These are phyloP conservation scores for Papilio elwesi DNA, from an alignment of 2,888 invertebrate species.

Conservation along the genomic window DNA sequence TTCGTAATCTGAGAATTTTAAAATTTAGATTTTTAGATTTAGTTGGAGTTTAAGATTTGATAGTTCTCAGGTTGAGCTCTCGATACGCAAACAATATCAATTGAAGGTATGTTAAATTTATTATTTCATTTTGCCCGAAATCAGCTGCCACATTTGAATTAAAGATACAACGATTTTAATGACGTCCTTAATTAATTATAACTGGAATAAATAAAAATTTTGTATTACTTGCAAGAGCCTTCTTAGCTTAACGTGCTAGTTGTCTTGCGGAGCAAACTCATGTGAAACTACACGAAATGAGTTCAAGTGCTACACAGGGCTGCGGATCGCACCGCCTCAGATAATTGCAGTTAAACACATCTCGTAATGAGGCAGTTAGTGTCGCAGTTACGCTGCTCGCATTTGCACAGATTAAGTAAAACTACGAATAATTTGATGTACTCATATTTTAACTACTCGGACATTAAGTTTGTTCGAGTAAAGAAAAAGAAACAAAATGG, in stretches of 20 bases:
- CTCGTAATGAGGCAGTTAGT: slow-evolving; percentile 67
- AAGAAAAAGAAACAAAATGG: too few relatives aligned
- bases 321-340: slow-evolving; percentile 70
- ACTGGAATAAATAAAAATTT: slow-evolving; percentile 46
- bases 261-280: slow-evolving; percentile 54
- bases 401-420: slow-evolving; percentile 20
- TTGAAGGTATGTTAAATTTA: too few relatives aligned
- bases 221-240: slow-evolving; percentile 62
- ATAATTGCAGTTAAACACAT: slow-evolving; percentile 76
- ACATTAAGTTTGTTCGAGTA: too few relatives aligned
- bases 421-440: neutral
- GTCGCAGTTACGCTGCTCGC: slow-evolving; percentile 50
- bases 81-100: too few relatives aligned
- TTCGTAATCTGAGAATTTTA: too few relatives aligned
- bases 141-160: neutral
- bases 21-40: too few relatives aligned
- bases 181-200: neutral
- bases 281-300: slow-evolving; percentile 74
- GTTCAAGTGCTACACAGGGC: slow-evolving; percentile 72
- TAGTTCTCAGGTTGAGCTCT: too few relatives aligned
- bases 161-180: neutral
- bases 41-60: too few relatives aligned
- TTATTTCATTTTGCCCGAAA: too few relatives aligned
- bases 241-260: slow-evolving; percentile 48
- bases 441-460: too few relatives aligned